phyloP scores from a whole-genome alignment of 2,113 vertebrate species.

The Menura novaehollandiae region DNA sequence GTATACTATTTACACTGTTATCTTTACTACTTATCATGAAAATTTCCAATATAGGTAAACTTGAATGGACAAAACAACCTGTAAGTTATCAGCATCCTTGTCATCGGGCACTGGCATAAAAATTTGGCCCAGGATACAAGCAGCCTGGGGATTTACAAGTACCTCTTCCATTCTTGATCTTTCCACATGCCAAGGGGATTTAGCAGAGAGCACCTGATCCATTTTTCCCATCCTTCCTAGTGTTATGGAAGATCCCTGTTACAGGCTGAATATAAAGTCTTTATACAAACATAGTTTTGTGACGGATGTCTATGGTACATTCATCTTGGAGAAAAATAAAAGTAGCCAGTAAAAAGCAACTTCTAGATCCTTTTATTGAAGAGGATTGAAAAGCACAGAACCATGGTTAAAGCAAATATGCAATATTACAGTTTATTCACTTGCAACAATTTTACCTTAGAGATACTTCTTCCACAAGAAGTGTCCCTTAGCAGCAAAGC shows the following conservation, averaged over 20 bases:
- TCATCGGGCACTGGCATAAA: neutral
- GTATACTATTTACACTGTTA: neutral
- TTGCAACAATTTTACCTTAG: neutral
- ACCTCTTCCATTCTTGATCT: neutral
- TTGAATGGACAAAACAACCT: neutral
- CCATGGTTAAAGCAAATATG: neutral
- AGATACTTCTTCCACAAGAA: neutral
- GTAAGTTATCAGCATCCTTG: neutral
- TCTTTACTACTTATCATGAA: neutral
- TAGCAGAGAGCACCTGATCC: neutral
- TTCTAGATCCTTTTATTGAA: conserved; percentile 2
- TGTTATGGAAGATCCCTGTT: neutral
- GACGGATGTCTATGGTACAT: neutral
- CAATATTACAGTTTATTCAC: neutral
- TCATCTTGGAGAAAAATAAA: neutral
- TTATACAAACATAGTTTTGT: neutral
- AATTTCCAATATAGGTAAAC: neutral
- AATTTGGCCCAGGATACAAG: neutral
- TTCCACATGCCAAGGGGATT: neutral
- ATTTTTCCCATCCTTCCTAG: neutral
- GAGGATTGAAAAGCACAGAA: neutral
- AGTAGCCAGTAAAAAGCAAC: neutral
- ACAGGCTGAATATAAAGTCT: neutral
- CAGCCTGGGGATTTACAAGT: neutral
- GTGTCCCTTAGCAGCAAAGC: neutral